A percentile compares a stretch with the other conserved stretches of the same genome.
These are phyloP conservation scores for Toxostoma redivivum DNA, from an alignment of 2,113 vertebrate species.

Conservation along the genomic window DNA sequence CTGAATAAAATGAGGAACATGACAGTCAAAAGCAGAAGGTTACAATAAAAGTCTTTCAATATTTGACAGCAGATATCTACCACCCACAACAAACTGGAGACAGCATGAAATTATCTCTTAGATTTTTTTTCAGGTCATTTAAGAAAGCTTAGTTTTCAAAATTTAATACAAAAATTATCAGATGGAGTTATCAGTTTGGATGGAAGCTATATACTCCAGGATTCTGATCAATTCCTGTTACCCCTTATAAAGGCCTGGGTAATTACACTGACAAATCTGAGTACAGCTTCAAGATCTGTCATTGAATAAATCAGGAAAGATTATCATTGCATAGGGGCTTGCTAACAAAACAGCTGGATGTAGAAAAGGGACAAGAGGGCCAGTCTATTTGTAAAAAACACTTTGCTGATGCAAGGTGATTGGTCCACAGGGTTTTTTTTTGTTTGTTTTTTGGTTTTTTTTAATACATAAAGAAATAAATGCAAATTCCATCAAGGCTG, in stretches of 20 bases:
- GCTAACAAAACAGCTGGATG: not conserved
- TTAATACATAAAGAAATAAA: not conserved
- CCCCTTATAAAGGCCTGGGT: not conserved
- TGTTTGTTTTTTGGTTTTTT: not conserved
- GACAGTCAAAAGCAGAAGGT: not conserved
- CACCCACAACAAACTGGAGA: not conserved
- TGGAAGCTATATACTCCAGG: not conserved
- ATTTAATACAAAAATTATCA: not conserved
- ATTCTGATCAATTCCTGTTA: not conserved
- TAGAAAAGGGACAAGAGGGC: not conserved
- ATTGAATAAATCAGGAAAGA: not conserved
- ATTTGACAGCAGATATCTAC: not conserved
- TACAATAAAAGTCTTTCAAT: not conserved
- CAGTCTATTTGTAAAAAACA: not conserved
- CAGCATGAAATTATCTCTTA: not conserved
- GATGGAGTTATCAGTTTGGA: not conserved
- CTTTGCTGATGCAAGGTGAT: not conserved
- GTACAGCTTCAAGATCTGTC: not conserved
- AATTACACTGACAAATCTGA: not conserved
- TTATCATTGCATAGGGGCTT: not conserved
- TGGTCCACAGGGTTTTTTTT: too few species aligned
- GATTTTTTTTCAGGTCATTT: not conserved
- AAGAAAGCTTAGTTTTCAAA: not conserved
- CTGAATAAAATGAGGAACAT: not conserved
- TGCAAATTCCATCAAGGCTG: not conserved